Evolutionary conservation across 1,140 invertebrate species (phyloP), one percentile per base, ranked within the genome.

Genomic region (Uloborus diversus): DNA sequence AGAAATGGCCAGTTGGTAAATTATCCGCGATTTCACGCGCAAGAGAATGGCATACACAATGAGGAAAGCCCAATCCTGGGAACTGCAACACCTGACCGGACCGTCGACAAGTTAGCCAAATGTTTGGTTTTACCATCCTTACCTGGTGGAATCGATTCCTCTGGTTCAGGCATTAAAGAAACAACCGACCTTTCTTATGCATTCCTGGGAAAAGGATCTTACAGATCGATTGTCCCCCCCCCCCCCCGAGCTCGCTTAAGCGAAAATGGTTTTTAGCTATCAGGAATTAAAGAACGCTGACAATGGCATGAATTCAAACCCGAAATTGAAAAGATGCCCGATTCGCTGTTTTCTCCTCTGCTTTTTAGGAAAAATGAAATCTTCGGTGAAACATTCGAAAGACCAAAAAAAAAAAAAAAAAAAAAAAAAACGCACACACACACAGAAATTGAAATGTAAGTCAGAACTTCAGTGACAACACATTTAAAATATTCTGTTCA

Each of bases 1-100:
- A 78, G 73, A 78, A 78, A 53, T 49, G 73, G 30, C 73, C 73
- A 78, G 73, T 78, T 78, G 73, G 53, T 65, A 78, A 78, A 78
- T 78, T 78, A 78, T 78, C 62, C 49, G 32, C 71, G 71, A 75
- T 75, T 75, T 75, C 59, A 64, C 71, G 71, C 59, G 37, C 56
- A 35, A 27, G 27, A 65, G 73, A 78, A 78, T 66, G 73, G 73
- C 73, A 78, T 78, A 78, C 32, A 65, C 73, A 78, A 78, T 78
- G 73, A 78, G 33, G 47, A 14, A 42, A 13, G 73, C 32, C n/a
- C n/a, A 53, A 20, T 27, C 73, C 62, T 78, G 73, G 23, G 73
- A 78, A 66, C 47, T 27, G 5, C 28, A 20, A 32, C 73, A 78
- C 73, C 61, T 78, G 73, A 57, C 20, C 28, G 37, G 37, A 42